Evolutionary conservation across 2,888 invertebrate species (phyloP).

Genomic region (Gastracanthus pulcherrimus): DNA sequence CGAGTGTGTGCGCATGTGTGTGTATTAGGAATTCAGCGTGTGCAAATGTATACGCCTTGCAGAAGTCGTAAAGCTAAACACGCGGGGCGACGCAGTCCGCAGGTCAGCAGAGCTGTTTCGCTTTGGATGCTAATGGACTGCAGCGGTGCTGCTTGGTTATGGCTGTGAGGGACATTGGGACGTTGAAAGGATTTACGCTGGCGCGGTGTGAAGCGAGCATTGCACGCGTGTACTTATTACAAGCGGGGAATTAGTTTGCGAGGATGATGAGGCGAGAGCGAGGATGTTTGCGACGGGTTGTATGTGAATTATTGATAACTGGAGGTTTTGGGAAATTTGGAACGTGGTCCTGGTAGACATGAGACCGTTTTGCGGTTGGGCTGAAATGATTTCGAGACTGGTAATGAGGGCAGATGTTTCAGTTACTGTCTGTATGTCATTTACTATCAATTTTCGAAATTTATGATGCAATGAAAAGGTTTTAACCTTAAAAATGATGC

Average conservation of each 20-base stretch:
- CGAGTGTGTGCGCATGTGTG: not conserved
- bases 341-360: too few species aligned
- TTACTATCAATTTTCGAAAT: too few species aligned
- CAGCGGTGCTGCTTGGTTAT: not conserved
- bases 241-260: not conserved
- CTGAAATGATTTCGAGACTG: too few species aligned
- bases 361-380: too few species aligned
- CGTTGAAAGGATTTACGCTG: not conserved
- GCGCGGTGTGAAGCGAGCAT: not conserved
- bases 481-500: too few species aligned
- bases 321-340: too few species aligned
- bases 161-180: not conserved
- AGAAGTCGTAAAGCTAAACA: conserved; percentile 30
- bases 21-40: conserved; percentile 34
- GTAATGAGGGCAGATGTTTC: too few species aligned
- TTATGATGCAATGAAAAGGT: too few species aligned
- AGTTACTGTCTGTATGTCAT: too few species aligned
- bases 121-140: conserved; percentile 50
- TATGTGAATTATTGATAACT: not conserved
- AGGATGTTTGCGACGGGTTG: not conserved
- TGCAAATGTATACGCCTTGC: conserved; percentile 19
- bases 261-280: not conserved
- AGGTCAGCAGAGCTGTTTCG: conserved; percentile 42
- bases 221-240: not conserved
- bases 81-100: too few species aligned